Conservation (phyloP, 2,797 vertebrate genomes). For the Ptychadena robeensis region DNA sequence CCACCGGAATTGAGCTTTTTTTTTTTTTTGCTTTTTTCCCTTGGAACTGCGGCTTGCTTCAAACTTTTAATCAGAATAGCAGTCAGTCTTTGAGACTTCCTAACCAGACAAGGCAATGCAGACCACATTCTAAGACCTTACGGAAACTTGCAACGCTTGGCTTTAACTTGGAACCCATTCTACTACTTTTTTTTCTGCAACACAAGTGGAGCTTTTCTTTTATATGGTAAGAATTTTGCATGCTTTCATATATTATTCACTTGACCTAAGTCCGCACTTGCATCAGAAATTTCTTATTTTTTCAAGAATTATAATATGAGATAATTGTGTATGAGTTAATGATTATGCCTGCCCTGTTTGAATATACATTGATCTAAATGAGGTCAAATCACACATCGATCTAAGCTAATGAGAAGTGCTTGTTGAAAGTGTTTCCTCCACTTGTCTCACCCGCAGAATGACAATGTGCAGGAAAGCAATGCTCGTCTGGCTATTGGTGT, state of each 20-base stretch:
- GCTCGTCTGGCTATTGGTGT: conserved; percentile 86
- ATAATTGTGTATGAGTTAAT: neutral
- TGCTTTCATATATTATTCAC: neutral
- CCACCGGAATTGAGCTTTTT: conserved; percentile 42
- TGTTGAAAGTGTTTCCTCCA: conserved; percentile 65
- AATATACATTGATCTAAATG: conserved; percentile 42
- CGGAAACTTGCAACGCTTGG: conserved; percentile 52
- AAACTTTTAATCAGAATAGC: conserved; percentile 57
- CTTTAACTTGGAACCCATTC: conserved; percentile 41
- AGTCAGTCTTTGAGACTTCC: neutral
- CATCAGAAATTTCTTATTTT: conserved; percentile 5
- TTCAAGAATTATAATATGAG: neutral
- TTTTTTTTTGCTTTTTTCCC: conserved; percentile 33
- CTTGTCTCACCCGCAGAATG: conserved; percentile 78
- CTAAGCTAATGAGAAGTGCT: conserved; percentile 48
- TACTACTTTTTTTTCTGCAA: conserved; percentile 5
- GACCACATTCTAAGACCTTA: conserved; percentile 15
- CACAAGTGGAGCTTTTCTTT: conserved; percentile 36
- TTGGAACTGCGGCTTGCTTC: conserved; percentile 54
- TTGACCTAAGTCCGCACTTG: neutral
- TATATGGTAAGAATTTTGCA: conserved; percentile 54
- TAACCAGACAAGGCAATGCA: conserved; percentile 48
- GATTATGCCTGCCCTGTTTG: conserved; percentile 17
- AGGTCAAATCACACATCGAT: conserved; percentile 47
- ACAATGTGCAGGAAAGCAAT: conserved; percentile 91